These are phyloP conservation scores for Monopterus albus DNA, from an alignment of 2,113 vertebrate genomes.

Conservation along the genomic window DNA sequence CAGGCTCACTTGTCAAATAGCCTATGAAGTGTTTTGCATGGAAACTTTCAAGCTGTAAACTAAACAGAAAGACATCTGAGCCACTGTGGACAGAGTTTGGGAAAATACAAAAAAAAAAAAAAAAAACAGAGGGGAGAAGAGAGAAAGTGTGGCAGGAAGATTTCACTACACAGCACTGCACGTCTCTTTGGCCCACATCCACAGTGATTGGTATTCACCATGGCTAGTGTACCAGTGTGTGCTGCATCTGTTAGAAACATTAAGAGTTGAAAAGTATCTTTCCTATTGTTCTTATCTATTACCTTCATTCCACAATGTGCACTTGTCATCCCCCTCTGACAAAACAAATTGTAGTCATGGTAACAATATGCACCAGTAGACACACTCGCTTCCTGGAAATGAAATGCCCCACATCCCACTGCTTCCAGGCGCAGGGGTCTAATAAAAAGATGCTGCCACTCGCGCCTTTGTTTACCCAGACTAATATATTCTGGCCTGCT, in stretches of 20 bases:
- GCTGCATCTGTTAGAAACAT: conserved; percentile 60
- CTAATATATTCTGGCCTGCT: conserved; percentile 69
- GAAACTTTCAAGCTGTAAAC: conserved; percentile 38
- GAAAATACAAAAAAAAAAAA: conserved; percentile 24
- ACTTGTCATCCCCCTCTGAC: conserved; percentile 55
- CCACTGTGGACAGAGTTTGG: conserved; percentile 5
- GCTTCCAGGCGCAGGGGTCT: conserved; percentile 55
- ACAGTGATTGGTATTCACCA: conserved; percentile 62
- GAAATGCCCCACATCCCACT: conserved; percentile 55
- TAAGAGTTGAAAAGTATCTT: conserved; percentile 73
- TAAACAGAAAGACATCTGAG: conserved; percentile 38
- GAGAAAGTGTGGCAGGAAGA: conserved; percentile 13
- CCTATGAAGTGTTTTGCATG: conserved; percentile 9
- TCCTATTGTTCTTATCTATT: conserved; percentile 73
- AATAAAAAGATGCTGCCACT: conserved; percentile 65
- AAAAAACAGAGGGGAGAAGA: not conserved
- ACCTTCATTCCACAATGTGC: conserved; percentile 59
- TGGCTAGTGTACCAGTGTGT: conserved; percentile 17
- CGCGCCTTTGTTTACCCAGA: conserved; percentile 66
- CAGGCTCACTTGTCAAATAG: conserved; percentile 9
- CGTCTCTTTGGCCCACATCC: conserved; percentile 38
- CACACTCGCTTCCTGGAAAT: conserved; percentile 55
- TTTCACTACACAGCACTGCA: conserved; percentile 37
- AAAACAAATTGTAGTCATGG: conserved; percentile 75
- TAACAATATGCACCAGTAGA: conserved; percentile 69